A percentile compares a stretch with the other conserved stretches of the same genome.
Evolutionary conservation across 2,113 vertebrate genomes (phyloP).

Genomic region (Corythornis cristatus): DNA sequence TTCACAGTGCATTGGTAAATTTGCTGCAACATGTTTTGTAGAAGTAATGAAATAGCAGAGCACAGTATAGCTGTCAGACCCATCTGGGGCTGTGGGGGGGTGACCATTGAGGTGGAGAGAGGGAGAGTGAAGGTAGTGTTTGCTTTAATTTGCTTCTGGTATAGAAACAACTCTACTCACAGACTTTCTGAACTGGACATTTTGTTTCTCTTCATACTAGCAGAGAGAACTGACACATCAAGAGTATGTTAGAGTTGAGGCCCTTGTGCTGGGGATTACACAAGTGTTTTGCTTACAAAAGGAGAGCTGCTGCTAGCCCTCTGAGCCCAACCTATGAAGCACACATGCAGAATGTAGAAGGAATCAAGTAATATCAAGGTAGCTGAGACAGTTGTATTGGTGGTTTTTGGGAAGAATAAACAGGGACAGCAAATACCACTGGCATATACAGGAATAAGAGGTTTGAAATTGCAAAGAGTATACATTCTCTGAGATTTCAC

Average conservation of each 20-base stretch:
- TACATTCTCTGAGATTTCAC: neutral
- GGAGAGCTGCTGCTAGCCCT: neutral
- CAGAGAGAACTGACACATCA: neutral
- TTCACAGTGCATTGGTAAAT: conserved; percentile 42
- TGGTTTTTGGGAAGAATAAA: neutral
- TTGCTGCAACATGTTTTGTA: conserved; percentile 30
- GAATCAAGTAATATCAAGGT: neutral
- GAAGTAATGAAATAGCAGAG: conserved; percentile 14
- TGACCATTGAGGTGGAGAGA: neutral
- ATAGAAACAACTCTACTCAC: neutral
- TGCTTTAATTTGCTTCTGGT: neutral
- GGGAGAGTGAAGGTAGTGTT: neutral
- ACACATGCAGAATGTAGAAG: neutral
- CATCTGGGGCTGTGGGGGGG: neutral
- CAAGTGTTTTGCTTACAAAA: neutral
- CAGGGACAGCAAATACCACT: neutral
- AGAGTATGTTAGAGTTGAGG: neutral
- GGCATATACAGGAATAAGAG: neutral
- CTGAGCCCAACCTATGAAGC: neutral
- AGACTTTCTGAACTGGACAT: neutral
- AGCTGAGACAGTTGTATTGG: neutral
- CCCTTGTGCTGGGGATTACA: neutral
- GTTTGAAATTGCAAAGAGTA: neutral
- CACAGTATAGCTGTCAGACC: neutral
- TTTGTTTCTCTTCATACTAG: neutral